These are phyloP conservation scores for Gymnopithys bicolor DNA, from an alignment of 2,797 vertebrate genomes.

Conservation along the genomic window DNA sequence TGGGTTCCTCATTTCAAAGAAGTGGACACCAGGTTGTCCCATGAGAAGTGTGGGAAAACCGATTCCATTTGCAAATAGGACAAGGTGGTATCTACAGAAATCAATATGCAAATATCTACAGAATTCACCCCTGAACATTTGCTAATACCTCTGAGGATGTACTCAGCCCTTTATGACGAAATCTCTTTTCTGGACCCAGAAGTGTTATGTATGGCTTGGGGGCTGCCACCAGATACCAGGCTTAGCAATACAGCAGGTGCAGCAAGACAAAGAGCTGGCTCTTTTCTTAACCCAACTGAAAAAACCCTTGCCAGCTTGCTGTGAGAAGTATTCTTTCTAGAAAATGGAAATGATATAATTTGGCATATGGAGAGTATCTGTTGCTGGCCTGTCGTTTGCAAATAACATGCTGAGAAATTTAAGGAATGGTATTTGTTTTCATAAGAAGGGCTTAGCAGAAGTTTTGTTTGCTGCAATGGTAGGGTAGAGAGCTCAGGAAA, in stretches of 20 bases:
- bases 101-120: not conserved
- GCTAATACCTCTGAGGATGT: not conserved
- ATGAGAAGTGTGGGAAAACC: not conserved
- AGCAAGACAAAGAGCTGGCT: not conserved
- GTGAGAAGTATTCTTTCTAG: not conserved
- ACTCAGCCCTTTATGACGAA: not conserved
- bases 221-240: not conserved
- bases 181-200: not conserved
- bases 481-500: not conserved
- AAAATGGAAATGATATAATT: slow-evolving; percentile 25
- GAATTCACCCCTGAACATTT: not conserved
- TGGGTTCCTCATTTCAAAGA: not conserved
- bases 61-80: not conserved
- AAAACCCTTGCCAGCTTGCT: not conserved
- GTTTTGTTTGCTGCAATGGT: not conserved
- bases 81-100: not conserved
- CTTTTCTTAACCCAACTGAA: not conserved
- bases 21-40: not conserved
- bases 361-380: not conserved
- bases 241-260: not conserved
- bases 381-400: not conserved
- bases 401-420: not conserved
- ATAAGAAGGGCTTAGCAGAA: not conserved
- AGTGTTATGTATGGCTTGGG: not conserved
- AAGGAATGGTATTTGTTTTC: slow-evolving; percentile 11